Evolutionary conservation across 2,113 vertebrate species (phyloP).

Genomic region (Sylvilagus bachmani): DNA sequence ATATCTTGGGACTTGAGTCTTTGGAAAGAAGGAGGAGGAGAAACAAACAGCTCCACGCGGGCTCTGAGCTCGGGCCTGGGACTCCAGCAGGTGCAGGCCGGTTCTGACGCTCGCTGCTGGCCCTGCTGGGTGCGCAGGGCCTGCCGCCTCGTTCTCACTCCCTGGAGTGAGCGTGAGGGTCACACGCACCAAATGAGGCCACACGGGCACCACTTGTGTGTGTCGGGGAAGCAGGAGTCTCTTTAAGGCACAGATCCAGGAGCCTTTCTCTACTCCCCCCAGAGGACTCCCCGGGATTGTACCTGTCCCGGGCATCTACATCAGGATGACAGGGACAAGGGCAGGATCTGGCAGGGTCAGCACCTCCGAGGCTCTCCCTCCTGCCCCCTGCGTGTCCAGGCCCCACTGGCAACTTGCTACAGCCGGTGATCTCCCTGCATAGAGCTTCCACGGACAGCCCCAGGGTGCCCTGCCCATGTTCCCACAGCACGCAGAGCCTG

Average conservation of each 20-base stretch:
- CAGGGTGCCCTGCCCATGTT: background rate
- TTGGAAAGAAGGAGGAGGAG: constrained; percentile 31
- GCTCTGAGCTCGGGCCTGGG: background rate
- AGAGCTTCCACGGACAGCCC: background rate
- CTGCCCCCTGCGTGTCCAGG: background rate
- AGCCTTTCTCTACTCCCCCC: background rate
- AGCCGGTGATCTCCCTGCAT: background rate
- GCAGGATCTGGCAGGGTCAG: too few relatives aligned
- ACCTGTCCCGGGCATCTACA: background rate
- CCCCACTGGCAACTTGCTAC: background rate
- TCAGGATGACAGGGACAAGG: background rate
- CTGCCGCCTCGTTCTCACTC: background rate
- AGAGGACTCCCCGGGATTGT: background rate
- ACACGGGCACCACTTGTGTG: background rate
- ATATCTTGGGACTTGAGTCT: background rate
- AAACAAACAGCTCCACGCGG: background rate
- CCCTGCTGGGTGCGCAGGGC: background rate
- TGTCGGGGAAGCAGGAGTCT: background rate
- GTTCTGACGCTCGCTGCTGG: background rate
- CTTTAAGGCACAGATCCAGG: background rate
- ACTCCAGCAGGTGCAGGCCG: background rate
- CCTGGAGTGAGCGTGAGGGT: background rate
- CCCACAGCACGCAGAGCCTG: background rate
- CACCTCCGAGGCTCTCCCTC: too few relatives aligned
- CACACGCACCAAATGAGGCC: background rate